phyloP scores from a whole-genome alignment of 2,113 vertebrate genomes.

The Carollia perspicillata region DNA sequence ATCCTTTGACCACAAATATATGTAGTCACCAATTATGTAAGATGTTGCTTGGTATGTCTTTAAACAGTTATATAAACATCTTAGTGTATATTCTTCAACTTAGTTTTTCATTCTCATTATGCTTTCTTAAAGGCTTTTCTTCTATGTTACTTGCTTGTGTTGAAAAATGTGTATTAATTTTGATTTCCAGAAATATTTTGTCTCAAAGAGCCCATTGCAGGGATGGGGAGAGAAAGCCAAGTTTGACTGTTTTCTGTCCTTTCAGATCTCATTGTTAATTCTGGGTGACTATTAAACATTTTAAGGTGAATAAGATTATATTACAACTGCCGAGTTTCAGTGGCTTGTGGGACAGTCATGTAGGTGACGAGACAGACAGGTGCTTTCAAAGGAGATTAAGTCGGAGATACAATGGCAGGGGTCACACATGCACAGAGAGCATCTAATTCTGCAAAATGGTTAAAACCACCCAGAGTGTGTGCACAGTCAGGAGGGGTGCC shows the following conservation, averaged over 20 bases:
- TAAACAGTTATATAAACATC: neutral
- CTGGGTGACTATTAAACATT: neutral
- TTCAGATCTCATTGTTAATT: neutral
- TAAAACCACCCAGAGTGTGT: neutral
- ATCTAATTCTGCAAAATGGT: neutral
- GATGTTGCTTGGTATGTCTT: neutral
- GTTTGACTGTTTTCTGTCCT: neutral
- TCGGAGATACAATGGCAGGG: neutral
- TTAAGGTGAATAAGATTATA: neutral
- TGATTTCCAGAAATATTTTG: too few relatives aligned
- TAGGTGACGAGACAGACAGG: neutral
- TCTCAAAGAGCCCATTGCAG: neutral
- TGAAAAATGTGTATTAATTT: too few relatives aligned
- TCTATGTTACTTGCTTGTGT: neutral
- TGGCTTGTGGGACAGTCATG: neutral
- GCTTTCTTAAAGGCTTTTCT: neutral
- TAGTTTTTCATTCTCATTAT: neutral
- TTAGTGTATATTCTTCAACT: neutral
- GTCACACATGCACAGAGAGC: neutral
- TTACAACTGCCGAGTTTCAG: neutral
- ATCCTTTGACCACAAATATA: neutral
- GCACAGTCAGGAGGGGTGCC: neutral
- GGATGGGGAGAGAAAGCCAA: neutral
- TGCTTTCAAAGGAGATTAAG: neutral
- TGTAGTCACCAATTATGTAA: neutral